Evolutionary conservation across 2,797 vertebrate genomes (phyloP).

Genomic region (Oceanodroma leucorhoa): DNA sequence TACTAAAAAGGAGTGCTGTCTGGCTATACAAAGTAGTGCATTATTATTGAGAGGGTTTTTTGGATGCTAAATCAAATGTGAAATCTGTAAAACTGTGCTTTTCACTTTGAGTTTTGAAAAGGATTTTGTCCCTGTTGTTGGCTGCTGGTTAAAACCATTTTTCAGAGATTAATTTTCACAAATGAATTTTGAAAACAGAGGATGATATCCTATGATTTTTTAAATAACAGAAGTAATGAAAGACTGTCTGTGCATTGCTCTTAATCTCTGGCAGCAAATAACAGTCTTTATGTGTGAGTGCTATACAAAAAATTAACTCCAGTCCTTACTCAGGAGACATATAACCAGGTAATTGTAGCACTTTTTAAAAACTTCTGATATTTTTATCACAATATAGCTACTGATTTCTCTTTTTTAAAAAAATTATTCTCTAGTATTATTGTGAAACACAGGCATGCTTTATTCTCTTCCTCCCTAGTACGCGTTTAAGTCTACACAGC

Average conservation of each 20-base stretch:
- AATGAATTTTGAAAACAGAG: constrained; percentile 47
- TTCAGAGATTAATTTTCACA: constrained; percentile 66
- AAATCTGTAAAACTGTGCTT: constrained; percentile 75
- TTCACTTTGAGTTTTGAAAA: constrained; percentile 61
- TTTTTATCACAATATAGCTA: not conserved
- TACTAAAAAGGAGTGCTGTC: constrained; percentile 66
- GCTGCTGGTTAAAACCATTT: constrained; percentile 54
- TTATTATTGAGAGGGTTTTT: constrained; percentile 68
- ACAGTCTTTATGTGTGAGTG: not conserved
- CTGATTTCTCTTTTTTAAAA: not conserved
- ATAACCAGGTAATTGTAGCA: not conserved
- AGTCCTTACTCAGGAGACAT: not conserved
- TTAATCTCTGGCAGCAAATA: constrained; percentile 43
- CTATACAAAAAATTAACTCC: not conserved
- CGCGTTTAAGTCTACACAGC: not conserved
- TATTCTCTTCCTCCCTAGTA: not conserved
- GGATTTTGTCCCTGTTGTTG: not conserved
- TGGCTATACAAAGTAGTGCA: constrained; percentile 60
- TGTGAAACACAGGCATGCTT: not conserved
- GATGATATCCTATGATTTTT: constrained; percentile 31
- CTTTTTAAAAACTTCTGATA: not conserved
- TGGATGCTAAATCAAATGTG: constrained; percentile 81
- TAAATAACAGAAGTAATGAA: not conserved
- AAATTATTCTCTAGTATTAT: not conserved
- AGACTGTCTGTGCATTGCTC: constrained; percentile 34